Percentiles rank a stretch among this genome's conserved stretches.
These are phyloP conservation scores for Aplocera efformata DNA, from an alignment of 2,888 invertebrate genomes.

Conservation along the genomic window DNA sequence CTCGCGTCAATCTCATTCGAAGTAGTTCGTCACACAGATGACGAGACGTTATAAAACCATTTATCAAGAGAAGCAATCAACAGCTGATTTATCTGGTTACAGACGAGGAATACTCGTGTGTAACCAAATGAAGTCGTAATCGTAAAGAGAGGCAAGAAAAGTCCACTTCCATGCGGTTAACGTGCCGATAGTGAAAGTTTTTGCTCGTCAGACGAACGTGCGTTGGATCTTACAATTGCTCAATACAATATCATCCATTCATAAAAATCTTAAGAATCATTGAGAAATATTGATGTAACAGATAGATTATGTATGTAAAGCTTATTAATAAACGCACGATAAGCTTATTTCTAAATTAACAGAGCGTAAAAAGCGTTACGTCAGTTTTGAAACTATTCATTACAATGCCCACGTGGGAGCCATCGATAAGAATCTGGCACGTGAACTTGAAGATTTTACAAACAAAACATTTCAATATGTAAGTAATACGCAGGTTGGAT, in stretches of 20 bases:
- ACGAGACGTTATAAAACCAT: constrained; percentile 24
- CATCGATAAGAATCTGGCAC: constrained; percentile 31
- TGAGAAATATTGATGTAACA: constrained; percentile 9
- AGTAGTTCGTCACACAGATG: constrained; percentile 27
- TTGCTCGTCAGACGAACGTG: constrained; percentile 9
- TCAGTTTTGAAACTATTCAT: constrained; percentile 32
- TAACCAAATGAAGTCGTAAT: constrained; percentile 14
- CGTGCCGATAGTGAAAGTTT: constrained; percentile 25
- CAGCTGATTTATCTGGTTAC: constrained; percentile 15
- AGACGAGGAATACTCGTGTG: constrained; percentile 12
- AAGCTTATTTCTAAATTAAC: constrained; percentile 21
- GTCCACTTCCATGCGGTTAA: constrained; percentile 13
- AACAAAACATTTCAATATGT: constrained; percentile 25
- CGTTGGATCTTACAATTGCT: constrained; percentile 7
- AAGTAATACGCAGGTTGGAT: constrained; percentile 42
- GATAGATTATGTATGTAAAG: constrained; percentile 1
- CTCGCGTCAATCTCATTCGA: constrained; percentile 27
- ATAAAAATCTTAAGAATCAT: constrained; percentile 4
- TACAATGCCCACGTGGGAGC: constrained; percentile 23
- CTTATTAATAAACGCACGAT: constrained; percentile 1
- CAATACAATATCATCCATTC: constrained; percentile 8
- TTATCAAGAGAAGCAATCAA: constrained; percentile 15
- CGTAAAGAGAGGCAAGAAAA: constrained; percentile 19
- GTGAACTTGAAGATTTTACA: constrained; percentile 26
- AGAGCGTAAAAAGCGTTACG: constrained; percentile 32